phyloP scores from a whole-genome alignment of 2,113 vertebrate genomes.

The Polyodon spathula region DNA sequence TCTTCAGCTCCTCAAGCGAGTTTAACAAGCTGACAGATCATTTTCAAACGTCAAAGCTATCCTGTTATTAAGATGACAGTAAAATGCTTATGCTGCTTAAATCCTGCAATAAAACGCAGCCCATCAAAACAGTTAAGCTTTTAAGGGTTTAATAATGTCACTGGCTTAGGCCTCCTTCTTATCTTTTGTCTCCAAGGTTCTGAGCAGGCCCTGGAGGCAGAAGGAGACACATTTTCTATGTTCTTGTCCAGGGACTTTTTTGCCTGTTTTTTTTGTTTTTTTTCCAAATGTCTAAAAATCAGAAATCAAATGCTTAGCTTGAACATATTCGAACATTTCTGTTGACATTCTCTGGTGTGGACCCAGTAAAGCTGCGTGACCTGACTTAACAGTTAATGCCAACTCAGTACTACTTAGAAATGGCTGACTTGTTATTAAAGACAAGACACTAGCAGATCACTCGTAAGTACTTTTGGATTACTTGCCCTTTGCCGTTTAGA shows the following conservation, averaged over 20 bases:
- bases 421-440: background rate
- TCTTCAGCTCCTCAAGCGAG: too few relatives aligned
- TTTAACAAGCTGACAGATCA: background rate
- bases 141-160: slow-evolving; percentile 3
- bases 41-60: background rate
- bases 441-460: background rate
- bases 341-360: background rate
- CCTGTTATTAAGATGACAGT: slow-evolving; percentile 1
- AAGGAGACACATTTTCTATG: background rate
- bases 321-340: background rate
- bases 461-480: slow-evolving; percentile 6
- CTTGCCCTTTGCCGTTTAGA: background rate
- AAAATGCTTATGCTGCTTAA: slow-evolving; percentile 7
- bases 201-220: background rate
- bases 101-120: background rate
- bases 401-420: slow-evolving; percentile 6
- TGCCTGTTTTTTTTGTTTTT: background rate
- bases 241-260: background rate
- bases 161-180: background rate
- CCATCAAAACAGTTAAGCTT: slow-evolving; percentile 5
- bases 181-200: slow-evolving; percentile 1
- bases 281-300: background rate
- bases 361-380: background rate
- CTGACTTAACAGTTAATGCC: background rate
- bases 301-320: background rate